Percentiles rank a stretch among this genome's conserved stretches.
phyloP scores from a whole-genome alignment of 2,888 invertebrate genomes.

The Balanococcus diminutus region DNA sequence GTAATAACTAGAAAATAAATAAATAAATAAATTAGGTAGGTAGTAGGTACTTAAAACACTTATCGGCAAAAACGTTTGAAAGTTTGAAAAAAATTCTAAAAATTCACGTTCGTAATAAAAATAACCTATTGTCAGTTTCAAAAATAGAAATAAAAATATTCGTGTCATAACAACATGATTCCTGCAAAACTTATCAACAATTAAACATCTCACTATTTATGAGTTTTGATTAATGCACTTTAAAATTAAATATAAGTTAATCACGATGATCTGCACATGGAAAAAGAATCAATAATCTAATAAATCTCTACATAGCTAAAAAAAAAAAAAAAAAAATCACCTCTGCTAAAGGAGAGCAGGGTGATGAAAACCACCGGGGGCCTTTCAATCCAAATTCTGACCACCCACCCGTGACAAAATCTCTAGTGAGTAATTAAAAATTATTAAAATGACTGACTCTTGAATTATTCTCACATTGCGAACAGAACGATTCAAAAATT shows the following conservation, averaged over 20 bases:
- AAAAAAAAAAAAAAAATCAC: too few species aligned
- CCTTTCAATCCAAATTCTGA: too few species aligned
- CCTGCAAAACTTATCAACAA: not conserved
- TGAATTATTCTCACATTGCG: too few species aligned
- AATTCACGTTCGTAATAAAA: not conserved
- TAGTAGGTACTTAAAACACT: not conserved
- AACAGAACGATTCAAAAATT: too few species aligned
- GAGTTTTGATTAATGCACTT: slow-evolving; percentile 9
- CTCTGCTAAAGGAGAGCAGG: too few species aligned
- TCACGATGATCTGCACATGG: slow-evolving; percentile 1
- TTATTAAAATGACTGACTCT: too few species aligned
- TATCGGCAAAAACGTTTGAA: not conserved
- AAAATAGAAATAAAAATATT: not conserved
- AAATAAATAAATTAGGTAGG: not conserved
- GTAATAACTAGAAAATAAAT: not conserved
- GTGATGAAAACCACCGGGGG: too few species aligned
- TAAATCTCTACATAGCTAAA: not conserved
- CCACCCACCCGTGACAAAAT: too few species aligned
- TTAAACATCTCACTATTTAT: slow-evolving; percentile 2
- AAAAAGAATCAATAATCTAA: not conserved
- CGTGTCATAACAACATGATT: slow-evolving; percentile 3
- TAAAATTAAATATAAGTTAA: not conserved
- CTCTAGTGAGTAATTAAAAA: too few species aligned
- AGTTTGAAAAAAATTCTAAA: not conserved
- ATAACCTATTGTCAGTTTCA: too few species aligned